Conservation (phyloP, 2,888 invertebrate genomes). For the Acanthosepion esculentum region DNA sequence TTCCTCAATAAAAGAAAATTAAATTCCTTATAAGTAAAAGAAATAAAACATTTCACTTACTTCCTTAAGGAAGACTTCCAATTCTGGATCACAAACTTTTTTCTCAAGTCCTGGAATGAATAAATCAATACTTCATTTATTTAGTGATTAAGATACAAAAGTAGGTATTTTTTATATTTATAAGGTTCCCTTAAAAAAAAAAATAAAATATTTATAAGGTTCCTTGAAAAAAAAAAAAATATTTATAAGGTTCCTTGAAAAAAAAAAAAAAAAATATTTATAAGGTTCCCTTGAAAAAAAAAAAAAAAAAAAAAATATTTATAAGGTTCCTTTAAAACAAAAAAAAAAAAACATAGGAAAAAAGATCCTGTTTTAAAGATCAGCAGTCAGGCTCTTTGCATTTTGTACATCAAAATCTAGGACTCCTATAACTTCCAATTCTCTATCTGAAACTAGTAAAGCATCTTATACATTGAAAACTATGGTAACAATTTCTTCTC, state of each 20-base stretch:
- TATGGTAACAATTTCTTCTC: no score
- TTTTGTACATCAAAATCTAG: no score
- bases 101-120: constrained; percentile 55
- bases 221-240: no score
- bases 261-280: no score
- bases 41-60: constrained; percentile 50
- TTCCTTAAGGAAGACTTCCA: constrained; percentile 55
- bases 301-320: no score
- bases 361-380: no score
- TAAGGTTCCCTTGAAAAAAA: not conserved
- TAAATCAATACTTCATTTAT: not conserved
- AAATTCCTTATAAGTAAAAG: no score
- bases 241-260: not conserved
- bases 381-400: no score
- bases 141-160: not conserved
- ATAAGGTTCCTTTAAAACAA: not conserved
- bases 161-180: not conserved
- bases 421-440: no score
- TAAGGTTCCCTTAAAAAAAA: not conserved
- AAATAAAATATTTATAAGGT: not conserved
- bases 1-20: no score
- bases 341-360: not conserved
- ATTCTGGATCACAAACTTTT: constrained; percentile 53
- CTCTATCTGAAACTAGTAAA: no score
- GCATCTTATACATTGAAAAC: no score